Evolutionary conservation across 2,797 vertebrate genomes (phyloP), one percentile per base, ranked within the genome.

Genomic region (Apodemus agrarius): DNA sequence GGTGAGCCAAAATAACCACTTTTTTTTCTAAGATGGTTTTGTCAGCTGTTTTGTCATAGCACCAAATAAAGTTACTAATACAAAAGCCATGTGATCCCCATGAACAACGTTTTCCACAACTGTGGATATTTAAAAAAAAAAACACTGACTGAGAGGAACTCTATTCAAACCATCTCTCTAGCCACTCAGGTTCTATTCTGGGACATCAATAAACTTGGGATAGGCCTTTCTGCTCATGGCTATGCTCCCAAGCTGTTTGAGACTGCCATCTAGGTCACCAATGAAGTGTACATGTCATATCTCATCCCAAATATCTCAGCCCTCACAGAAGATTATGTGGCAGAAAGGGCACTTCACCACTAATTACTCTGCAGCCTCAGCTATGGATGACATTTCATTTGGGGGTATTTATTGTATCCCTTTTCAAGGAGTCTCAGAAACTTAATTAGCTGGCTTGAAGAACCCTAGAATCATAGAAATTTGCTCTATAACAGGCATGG

Each of bases 361-460:
- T 92, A 94, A 92, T 95, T 96, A 63, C 16, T 94, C 72, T 89
- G n/a, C 29, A 61, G 21, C 54, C 54, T 90, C 37, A 96, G 86
- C 94, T 43, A 34, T 85, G 83, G 59, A 96, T 92, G 67, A 59
- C 34, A 78, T 96, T 96, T 96, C 40, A 49, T 92, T 90, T 69
- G 82, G 65, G 65, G 67, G 12, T 95, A 95, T 93, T 94, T 97
- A 91, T 88, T 89, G n/a, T 88, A 90, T 88, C 40, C 46, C 78
- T 90, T 95, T 88, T 34, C 61, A 89, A 29, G 76, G 59, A 97
- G 65, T 37, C 80, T 90, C 87, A 92, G 72, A 96, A 95, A 95
- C 76, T 52, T 96, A 94, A 72, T 54, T 80, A 96, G 54, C 46
- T 72, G 16, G 87, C 13, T 52, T 69, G 1, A 65, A 87, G 75